Percentiles rank a stretch among this genome's conserved stretches.
Evolutionary conservation across 2,888 invertebrate genomes (phyloP).

Genomic region (Baccha elongata): DNA sequence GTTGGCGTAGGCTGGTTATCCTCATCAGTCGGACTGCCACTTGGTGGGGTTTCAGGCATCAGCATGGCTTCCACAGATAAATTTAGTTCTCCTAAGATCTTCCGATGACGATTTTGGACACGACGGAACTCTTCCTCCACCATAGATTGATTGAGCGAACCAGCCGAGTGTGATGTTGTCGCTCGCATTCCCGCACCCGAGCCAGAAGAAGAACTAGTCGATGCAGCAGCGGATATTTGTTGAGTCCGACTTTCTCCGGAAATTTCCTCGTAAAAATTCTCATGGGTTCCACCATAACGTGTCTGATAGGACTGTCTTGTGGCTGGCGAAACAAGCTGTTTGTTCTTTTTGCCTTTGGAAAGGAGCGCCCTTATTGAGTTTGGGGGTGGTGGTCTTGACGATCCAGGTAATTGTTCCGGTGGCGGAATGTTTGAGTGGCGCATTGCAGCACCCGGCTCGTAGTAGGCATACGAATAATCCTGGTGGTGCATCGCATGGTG

Average conservation of each 20-base stretch:
- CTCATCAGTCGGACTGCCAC: slow-evolving; percentile 82
- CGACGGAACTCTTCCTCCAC: slow-evolving; percentile 92
- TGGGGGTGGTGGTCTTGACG: slow-evolving; percentile 79
- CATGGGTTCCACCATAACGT: slow-evolving; percentile 86
- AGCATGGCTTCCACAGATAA: slow-evolving; percentile 94
- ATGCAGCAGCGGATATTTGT: slow-evolving; percentile 50
- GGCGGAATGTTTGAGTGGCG: slow-evolving; percentile 87
- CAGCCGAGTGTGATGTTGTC: slow-evolving; percentile 84
- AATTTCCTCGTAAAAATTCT: slow-evolving; percentile 77
- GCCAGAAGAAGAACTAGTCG: slow-evolving; percentile 36
- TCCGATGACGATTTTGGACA: slow-evolving; percentile 91
- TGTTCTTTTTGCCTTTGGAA: slow-evolving; percentile 81
- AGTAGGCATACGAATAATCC: slow-evolving; percentile 93
- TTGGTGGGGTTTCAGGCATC: slow-evolving; percentile 88
- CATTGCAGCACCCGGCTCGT: slow-evolving; percentile 87
- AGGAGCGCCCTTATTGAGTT: slow-evolving; percentile 81
- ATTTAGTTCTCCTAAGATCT: slow-evolving; percentile 93
- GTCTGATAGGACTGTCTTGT: slow-evolving; percentile 87
- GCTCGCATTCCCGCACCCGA: slow-evolving; percentile 73
- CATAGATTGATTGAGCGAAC: slow-evolving; percentile 87
- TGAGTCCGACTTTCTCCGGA: slow-evolving; percentile 70
- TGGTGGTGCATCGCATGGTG: slow-evolving; percentile 78
- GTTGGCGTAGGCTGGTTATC: slow-evolving; percentile 67
- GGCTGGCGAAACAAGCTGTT: slow-evolving; percentile 79
- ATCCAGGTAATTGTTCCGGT: slow-evolving; percentile 81